A percentile compares a stretch with the other conserved stretches of the same genome.
Evolutionary conservation across 2,113 vertebrate genomes (phyloP).

Genomic region (Podocnemis expansa): DNA sequence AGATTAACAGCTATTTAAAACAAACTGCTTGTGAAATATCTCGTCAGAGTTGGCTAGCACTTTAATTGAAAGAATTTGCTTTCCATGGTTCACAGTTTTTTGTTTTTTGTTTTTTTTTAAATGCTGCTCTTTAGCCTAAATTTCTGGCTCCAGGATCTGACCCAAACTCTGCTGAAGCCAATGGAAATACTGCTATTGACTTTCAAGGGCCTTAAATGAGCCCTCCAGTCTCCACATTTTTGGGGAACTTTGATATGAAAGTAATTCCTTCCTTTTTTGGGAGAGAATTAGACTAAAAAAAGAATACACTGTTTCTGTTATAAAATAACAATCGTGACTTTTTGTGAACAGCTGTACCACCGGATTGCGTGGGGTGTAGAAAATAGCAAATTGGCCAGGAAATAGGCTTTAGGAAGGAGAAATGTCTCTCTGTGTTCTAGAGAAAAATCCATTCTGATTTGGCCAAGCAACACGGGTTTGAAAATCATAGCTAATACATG

Average conservation of each 20-base stretch:
- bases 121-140: not conserved
- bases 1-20: not conserved
- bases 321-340: not conserved
- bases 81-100: conserved; percentile 2
- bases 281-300: not conserved
- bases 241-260: not conserved
- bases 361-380: not conserved
- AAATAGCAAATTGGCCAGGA: not conserved
- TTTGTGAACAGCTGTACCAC: not conserved
- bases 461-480: not conserved
- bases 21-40: not conserved
- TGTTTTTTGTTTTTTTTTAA: conserved; percentile 20
- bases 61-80: conserved; percentile 6
- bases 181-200: not conserved
- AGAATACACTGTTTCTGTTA: not conserved
- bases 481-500: not conserved
- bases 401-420: not conserved
- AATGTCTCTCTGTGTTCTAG: not conserved
- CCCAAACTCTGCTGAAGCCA: not conserved
- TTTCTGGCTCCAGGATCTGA: not conserved
- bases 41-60: not conserved
- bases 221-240: not conserved
- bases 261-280: accelerated
- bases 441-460: conserved; percentile 15
- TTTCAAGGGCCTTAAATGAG: not conserved